Base-by-base conservation (phyloP, 2,113 vertebrate species). In the Theristicus caerulescens region DNA sequence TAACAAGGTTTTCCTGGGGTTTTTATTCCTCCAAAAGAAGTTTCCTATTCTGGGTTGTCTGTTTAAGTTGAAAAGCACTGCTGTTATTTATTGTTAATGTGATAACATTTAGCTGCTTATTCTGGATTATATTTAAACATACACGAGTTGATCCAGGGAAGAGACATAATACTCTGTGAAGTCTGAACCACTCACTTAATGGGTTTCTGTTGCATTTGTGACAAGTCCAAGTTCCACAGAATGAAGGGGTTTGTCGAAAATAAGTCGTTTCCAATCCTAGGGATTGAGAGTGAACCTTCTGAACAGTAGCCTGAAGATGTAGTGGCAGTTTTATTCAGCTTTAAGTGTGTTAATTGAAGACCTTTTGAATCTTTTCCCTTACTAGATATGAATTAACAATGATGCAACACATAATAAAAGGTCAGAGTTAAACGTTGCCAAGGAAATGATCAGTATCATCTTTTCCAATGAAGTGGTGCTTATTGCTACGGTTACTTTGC, bases 41-140 rank as follows among this genome's bases (percentile, higher is more conserved):
- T 36, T 82, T 86, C 44, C 34, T 49, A 1, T 29, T 94, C 72
- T 40, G 49, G 73, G 15, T 44, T 54, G 27, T 54, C 69, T 65
- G 1, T 86, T 88, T 34, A 47, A 81, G 46, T 52, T 59, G 65
- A 93, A 55, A 81, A 94, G 65, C 29, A 22, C 57, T 87, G 49
- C 70, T 91, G 25, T 94, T 96, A 67, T 64, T 91, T 91, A 64
- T 57, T 57, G 1, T 58, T 77, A 73, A 86, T 32, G 74, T 62
- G 70, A 49, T 93, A 87, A 65, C 58, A 34, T 72, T 85, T 82
- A 91, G 58, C 58, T 91, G 81, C 70, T 85, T 93, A 47, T 80
- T 90, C 62, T 94, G 93, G 52, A 80, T 95, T 89, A 40, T 57
- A 29, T 82, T 94, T 87, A 79, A 90, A 72, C 22, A n/a, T 36